Evolutionary conservation across 2,113 vertebrate genomes (phyloP).

Genomic region (Ochotona princeps): DNA sequence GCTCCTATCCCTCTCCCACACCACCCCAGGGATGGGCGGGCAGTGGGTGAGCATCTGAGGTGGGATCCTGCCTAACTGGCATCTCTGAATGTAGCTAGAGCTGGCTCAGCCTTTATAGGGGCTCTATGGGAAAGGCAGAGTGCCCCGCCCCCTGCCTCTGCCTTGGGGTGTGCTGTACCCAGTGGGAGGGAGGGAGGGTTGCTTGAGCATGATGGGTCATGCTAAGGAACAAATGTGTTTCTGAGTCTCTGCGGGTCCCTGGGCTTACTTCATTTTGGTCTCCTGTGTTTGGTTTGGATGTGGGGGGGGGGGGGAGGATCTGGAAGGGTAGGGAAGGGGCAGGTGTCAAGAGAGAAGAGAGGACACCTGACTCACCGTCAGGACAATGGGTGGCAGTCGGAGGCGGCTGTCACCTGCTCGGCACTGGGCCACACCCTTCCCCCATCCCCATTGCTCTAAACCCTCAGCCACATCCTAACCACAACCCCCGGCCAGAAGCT

Average conservation of each 20-base stretch:
- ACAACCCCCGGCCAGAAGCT: neutral
- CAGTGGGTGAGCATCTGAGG: too few relatives aligned
- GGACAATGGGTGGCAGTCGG: neutral
- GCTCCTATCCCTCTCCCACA: neutral
- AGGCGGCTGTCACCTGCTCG: neutral
- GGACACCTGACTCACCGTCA: accelerated
- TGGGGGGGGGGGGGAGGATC: neutral
- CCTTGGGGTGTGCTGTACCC: neutral
- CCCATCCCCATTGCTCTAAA: neutral
- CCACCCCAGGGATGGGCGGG: too few relatives aligned
- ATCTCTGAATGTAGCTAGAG: neutral
- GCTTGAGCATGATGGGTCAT: neutral
- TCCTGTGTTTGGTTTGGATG: neutral
- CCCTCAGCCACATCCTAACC: neutral
- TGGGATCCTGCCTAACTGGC: neutral
- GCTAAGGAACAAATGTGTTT: neutral
- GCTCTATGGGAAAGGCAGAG: neutral
- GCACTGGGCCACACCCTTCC: too few relatives aligned
- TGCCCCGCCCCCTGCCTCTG: too few relatives aligned
- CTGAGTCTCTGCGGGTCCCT: neutral
- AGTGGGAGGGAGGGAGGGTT: neutral
- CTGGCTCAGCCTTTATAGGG: neutral
- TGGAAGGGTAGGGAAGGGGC: neutral
- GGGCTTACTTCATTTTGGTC: neutral
- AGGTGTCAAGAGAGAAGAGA: neutral